Percentiles rank a stretch among this genome's conserved stretches.
phyloP scores from a whole-genome alignment of 2,113 vertebrate species.

The Xenopus borealis region DNA sequence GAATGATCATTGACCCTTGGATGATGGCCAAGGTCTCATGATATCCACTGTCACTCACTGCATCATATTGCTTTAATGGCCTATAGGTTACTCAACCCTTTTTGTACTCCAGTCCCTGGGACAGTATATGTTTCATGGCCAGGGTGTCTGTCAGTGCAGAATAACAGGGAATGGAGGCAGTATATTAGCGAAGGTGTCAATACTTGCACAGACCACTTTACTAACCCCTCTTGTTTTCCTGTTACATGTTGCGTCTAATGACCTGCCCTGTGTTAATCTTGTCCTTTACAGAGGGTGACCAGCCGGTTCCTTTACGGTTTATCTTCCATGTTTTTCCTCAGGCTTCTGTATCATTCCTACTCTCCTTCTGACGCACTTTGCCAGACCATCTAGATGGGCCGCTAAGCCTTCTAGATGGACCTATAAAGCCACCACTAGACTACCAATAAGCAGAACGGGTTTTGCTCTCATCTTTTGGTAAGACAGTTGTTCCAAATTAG shows the following conservation, averaged over 20 bases:
- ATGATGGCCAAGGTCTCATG: no score
- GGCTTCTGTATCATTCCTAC: constrained; percentile 8
- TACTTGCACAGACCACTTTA: constrained; percentile 43
- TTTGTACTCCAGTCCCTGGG: no score
- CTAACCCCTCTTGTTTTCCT: constrained; percentile 37
- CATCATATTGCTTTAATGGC: no score
- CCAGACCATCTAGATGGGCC: not conserved
- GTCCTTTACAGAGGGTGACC: constrained; percentile 17
- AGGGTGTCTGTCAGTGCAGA: no score
- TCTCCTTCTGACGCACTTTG: constrained; percentile 7
- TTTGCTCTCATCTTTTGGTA: constrained; percentile 3
- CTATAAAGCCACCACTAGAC: not conserved
- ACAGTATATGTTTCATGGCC: no score
- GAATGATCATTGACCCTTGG: no score
- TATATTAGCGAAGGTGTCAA: not conserved
- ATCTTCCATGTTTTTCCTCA: constrained; percentile 11
- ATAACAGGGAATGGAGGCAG: not conserved
- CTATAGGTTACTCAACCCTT: no score
- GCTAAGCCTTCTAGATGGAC: not conserved
- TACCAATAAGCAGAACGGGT: constrained; percentile 12
- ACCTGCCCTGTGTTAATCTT: constrained; percentile 30
- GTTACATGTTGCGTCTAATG: constrained; percentile 38
- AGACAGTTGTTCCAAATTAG: not conserved
- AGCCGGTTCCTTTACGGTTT: not conserved
- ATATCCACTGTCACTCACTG: no score